phyloP scores from a whole-genome alignment of 2,113 vertebrate genomes.

The Vulpes vulpes region DNA sequence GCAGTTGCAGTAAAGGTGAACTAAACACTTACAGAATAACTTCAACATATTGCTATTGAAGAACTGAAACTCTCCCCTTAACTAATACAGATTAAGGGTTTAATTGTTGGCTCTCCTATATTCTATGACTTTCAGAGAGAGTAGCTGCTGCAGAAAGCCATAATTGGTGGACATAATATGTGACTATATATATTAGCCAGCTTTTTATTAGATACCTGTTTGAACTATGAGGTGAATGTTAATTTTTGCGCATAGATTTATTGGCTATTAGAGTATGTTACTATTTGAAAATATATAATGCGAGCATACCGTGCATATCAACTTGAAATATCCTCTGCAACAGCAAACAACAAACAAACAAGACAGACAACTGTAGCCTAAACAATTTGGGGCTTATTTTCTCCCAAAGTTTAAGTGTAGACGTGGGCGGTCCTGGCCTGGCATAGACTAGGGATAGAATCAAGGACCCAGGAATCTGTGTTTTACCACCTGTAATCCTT shows the following conservation, averaged over 20 bases:
- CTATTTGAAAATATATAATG: not conserved
- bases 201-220: not conserved
- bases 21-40: constrained; percentile 1
- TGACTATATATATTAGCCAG: not conserved
- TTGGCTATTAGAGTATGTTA: not conserved
- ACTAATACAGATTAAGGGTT: not conserved
- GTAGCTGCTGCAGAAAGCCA: not conserved
- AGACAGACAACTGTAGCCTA: not conserved
- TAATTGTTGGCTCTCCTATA: not conserved
- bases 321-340: constrained; percentile 35
- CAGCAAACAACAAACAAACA: not conserved
- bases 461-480: not conserved
- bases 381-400: not conserved
- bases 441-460: not conserved
- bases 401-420: not conserved
- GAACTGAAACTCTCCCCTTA: constrained; percentile 44
- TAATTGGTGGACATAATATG: not conserved
- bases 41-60: not conserved
- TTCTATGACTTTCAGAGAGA: not conserved
- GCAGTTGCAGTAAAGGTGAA: constrained; percentile 33
- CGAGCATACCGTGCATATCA: not conserved
- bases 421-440: not conserved
- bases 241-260: constrained; percentile 4
- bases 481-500: not conserved
- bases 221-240: not conserved